A percentile compares a stretch with the other conserved stretches of the same genome.
These are phyloP conservation scores for Asobara japonica DNA, from an alignment of 1,140 invertebrate genomes.

Conservation along the genomic window DNA sequence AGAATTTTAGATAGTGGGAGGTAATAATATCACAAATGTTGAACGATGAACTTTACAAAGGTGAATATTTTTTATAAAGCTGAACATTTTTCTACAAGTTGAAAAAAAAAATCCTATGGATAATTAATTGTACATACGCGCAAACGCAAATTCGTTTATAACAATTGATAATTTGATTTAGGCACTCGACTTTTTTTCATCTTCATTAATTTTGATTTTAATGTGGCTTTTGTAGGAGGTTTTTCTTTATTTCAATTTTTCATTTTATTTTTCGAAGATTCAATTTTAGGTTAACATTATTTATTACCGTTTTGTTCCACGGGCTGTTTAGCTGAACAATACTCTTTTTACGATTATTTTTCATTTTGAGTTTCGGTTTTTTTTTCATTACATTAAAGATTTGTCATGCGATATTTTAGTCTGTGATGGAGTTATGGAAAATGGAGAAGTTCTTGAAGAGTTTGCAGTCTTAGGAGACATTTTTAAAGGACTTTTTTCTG, in stretches of 20 bases:
- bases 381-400: too few species aligned
- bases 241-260: background rate
- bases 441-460: too few species aligned
- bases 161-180: background rate
- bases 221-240: background rate
- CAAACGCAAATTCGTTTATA: background rate
- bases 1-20: background rate
- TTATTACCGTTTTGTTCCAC: slow-evolving; percentile 46
- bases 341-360: slow-evolving; percentile 14
- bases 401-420: background rate
- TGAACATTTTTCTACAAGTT: background rate
- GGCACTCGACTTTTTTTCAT: background rate
- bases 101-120: background rate
- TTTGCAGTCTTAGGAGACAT: too few species aligned
- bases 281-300: background rate
- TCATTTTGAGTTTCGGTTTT: slow-evolving; percentile 12
- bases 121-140: slow-evolving; percentile 1
- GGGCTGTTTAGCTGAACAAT: slow-evolving; percentile 44
- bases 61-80: slow-evolving; percentile 1
- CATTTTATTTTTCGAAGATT: background rate
- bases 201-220: background rate
- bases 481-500: too few species aligned
- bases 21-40: background rate
- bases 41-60: background rate
- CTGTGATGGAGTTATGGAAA: too few species aligned